Percentiles rank a stretch among this genome's conserved stretches.
Conservation (phyloP, 2,113 vertebrate genomes). For the Delphinus delphis region DNA sequence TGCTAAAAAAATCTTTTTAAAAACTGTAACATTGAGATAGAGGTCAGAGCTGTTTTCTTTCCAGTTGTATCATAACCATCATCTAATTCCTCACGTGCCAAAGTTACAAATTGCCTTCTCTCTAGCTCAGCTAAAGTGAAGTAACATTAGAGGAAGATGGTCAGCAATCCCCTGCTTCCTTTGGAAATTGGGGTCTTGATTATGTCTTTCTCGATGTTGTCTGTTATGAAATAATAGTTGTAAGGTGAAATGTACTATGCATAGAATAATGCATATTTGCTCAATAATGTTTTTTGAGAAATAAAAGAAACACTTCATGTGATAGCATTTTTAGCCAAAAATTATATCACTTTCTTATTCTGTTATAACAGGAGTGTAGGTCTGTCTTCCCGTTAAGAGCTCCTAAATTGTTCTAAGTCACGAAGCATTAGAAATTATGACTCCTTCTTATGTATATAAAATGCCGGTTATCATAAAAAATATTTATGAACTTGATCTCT, state of each 20-base stretch:
- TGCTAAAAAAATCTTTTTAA: conserved; percentile 27
- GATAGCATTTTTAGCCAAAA: background rate
- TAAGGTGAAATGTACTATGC: background rate
- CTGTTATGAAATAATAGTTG: background rate
- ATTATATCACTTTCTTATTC: background rate
- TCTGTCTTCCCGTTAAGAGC: background rate
- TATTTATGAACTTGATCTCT: background rate
- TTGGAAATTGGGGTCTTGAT: background rate
- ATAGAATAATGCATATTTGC: background rate
- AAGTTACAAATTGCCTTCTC: background rate
- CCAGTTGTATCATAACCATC: background rate
- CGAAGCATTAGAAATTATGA: background rate
- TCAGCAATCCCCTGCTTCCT: background rate
- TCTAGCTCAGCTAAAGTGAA: background rate
- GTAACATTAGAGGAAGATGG: background rate
- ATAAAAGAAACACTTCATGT: background rate
- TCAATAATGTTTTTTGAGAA: background rate
- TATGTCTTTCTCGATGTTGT: background rate
- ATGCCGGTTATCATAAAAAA: background rate
- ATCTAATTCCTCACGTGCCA: background rate
- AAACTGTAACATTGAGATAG: background rate
- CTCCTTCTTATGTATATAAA: background rate
- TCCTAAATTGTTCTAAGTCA: background rate
- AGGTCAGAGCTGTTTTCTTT: background rate
- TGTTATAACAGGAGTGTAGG: background rate